phyloP scores from a whole-genome alignment of 2,888 invertebrate genomes.

The Heliconius ethilla region DNA sequence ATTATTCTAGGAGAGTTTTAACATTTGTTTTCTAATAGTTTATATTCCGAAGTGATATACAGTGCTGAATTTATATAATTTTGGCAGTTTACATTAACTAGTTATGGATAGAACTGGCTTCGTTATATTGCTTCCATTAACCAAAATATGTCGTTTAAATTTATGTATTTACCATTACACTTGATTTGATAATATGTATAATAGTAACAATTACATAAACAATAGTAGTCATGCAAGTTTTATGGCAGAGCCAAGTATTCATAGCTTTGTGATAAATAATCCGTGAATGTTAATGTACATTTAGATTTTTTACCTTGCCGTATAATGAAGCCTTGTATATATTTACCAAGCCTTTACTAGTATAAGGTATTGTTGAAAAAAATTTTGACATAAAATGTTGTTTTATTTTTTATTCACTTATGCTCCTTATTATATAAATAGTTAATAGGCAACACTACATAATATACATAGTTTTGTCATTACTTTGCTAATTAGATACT shows the following conservation, averaged over 20 bases:
- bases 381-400: conserved; percentile 70
- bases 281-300: conserved; percentile 58
- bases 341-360: conserved; percentile 79
- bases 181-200: conserved; percentile 29
- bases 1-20: conserved; percentile 80
- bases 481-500: too few relatives aligned
- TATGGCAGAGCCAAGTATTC: conserved; percentile 68
- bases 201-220: conserved; percentile 8
- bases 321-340: conserved; percentile 80
- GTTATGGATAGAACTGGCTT: conserved; percentile 55
- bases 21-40: conserved; percentile 74
- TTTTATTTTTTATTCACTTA: conserved; percentile 55
- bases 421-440: not conserved
- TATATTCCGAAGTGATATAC: conserved; percentile 66
- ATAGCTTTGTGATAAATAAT: conserved; percentile 63
- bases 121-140: conserved; percentile 51
- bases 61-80: conserved; percentile 58
- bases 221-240: conserved; percentile 30
- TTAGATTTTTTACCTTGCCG: conserved; percentile 80
- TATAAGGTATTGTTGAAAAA: conserved; percentile 78
- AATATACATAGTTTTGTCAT: too few relatives aligned
- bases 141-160: conserved; percentile 11
- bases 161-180: conserved; percentile 21
- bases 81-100: conserved; percentile 60
- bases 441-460: not conserved